phyloP scores from a whole-genome alignment of 2,888 invertebrate species.

The Baccha elongata region DNA sequence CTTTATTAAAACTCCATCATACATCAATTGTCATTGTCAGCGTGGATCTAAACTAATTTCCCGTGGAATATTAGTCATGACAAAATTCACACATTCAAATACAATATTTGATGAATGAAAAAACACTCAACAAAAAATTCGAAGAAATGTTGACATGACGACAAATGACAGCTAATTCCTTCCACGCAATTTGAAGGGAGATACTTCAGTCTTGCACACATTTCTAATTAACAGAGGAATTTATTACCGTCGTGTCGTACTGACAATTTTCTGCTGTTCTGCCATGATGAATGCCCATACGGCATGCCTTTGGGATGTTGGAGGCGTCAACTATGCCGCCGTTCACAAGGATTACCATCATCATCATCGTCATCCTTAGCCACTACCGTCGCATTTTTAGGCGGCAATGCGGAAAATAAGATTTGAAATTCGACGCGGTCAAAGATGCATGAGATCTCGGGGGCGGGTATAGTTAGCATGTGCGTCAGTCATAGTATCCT shows the following conservation, averaged over 20 bases:
- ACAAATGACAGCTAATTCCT: conserved; percentile 73
- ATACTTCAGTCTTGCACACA: conserved; percentile 9
- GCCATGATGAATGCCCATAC: conserved; percentile 57
- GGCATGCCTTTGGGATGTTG: conserved; percentile 39
- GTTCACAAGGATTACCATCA: conserved; percentile 61
- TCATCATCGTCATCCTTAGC: conserved; percentile 13
- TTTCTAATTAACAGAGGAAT: conserved; percentile 67
- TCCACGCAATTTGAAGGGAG: conserved; percentile 54
- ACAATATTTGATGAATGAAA: conserved; percentile 7
- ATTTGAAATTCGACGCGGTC: conserved; percentile 65
- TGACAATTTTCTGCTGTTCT: conserved; percentile 40
- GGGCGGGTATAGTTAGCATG: conserved; percentile 58
- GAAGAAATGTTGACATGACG: conserved; percentile 55
- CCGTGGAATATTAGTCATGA: background rate
- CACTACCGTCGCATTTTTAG: conserved; percentile 33
- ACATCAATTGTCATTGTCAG: conserved; percentile 49
- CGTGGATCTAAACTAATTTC: conserved; percentile 17
- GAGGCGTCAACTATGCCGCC: conserved; percentile 54
- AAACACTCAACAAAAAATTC: background rate
- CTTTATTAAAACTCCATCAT: conserved; percentile 64
- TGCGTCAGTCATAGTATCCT: conserved; percentile 7
- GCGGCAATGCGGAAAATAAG: conserved; percentile 70
- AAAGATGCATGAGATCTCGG: conserved; percentile 32
- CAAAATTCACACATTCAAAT: background rate
- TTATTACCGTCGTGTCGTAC: conserved; percentile 51